phyloP scores from a whole-genome alignment of 2,888 invertebrate genomes.

The Oscheius onirici region DNA sequence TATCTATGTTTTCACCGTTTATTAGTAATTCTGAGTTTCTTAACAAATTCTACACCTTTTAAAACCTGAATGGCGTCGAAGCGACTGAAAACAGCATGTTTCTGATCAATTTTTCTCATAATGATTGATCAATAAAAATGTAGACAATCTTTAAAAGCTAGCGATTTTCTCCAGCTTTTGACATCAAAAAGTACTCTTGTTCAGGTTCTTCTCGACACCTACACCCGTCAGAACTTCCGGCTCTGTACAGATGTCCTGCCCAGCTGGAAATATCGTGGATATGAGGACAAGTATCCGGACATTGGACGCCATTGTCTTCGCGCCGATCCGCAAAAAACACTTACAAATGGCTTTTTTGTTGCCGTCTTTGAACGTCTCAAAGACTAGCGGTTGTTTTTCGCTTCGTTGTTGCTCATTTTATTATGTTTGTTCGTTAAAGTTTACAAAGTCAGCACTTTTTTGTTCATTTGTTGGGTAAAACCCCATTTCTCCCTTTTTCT shows the following conservation, averaged over 20 bases:
- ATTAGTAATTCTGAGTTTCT: no score
- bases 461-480: no score
- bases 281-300: constrained; percentile 52
- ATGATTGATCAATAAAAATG: no score
- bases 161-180: no score
- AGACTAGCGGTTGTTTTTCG: background rate
- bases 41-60: no score
- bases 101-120: no score
- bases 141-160: no score
- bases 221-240: constrained; percentile 54
- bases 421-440: background rate
- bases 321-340: constrained; percentile 78
- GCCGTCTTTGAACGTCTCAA: constrained; percentile 80
- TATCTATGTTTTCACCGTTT: no score
- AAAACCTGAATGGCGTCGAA: no score
- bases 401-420: background rate
- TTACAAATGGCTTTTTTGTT: constrained; percentile 92
- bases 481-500: background rate
- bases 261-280: constrained; percentile 76
- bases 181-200: no score
- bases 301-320: constrained; percentile 80
- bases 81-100: no score
- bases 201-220: constrained; percentile 49
- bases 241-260: constrained; percentile 63
- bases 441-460: background rate